Conservation (phyloP, 1,140 invertebrate species). For the Drosophila triauraria region DNA sequence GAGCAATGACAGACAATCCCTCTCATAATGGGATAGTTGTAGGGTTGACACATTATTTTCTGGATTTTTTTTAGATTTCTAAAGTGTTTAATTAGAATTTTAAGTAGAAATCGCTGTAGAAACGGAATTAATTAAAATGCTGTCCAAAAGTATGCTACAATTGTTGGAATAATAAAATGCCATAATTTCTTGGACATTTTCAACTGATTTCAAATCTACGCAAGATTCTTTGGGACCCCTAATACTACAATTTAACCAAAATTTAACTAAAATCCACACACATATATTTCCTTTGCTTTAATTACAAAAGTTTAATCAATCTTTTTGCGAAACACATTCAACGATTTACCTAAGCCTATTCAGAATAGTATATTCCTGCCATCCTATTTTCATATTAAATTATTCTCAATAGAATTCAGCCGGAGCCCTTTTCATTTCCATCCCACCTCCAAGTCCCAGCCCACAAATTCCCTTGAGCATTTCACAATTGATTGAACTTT, state of each 20-base stretch:
- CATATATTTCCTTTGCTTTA: background rate
- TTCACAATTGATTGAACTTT: constrained; percentile 50
- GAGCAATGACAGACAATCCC: constrained; percentile 10
- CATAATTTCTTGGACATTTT: background rate
- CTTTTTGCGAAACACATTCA: background rate
- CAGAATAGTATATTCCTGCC: background rate
- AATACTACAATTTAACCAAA: background rate
- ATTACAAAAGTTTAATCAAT: background rate
- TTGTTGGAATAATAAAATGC: background rate
- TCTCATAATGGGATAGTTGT: constrained; percentile 14
- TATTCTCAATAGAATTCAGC: constrained; percentile 4
- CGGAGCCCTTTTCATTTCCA: background rate
- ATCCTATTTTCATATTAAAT: constrained; percentile 9
- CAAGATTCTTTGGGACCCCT: background rate
- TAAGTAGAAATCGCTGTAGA: too few species aligned
- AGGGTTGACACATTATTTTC: constrained; percentile 3
- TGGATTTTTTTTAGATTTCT: background rate
- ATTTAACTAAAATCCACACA: too few species aligned
- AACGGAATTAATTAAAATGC: too few species aligned
- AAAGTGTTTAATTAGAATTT: background rate
- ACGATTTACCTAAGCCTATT: background rate
- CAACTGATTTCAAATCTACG: too few species aligned
- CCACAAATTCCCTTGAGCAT: constrained; percentile 12
- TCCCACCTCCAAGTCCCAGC: background rate
- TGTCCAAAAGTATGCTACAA: too few species aligned